These are phyloP conservation scores for Chrysocyon brachyurus DNA, from an alignment of 2,797 vertebrate genomes.

Conservation along the genomic window DNA sequence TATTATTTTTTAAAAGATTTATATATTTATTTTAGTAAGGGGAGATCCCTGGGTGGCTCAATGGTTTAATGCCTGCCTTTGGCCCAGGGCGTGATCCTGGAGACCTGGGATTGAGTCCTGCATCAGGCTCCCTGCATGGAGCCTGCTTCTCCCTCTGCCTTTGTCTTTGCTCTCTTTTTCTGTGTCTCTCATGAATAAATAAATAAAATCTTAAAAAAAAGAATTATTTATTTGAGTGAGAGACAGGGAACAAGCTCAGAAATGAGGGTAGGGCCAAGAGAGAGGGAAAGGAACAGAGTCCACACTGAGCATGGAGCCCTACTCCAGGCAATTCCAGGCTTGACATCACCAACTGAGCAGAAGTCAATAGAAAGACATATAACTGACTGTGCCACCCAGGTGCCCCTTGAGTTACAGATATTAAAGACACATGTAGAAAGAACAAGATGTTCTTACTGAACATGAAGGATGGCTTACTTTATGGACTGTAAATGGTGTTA, in stretches of 20 bases:
- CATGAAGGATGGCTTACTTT: not conserved
- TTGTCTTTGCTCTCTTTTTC: too few species aligned
- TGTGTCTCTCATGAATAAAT: too few species aligned
- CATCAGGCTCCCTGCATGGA: too few species aligned
- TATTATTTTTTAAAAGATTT: not conserved
- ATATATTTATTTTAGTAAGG: not conserved
- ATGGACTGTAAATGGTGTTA: not conserved
- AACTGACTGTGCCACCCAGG: not conserved
- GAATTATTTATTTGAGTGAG: not conserved
- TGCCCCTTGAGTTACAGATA: not conserved
- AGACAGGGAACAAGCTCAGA: fast-evolving
- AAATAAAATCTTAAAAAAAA: too few species aligned
- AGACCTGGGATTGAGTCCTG: too few species aligned
- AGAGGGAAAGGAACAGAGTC: not conserved
- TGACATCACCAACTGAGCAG: not conserved
- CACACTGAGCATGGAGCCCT: not conserved
- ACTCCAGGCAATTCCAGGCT: not conserved
- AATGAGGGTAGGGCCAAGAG: not conserved
- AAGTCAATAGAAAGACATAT: not conserved
- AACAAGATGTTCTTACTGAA: not conserved
- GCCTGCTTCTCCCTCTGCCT: too few species aligned
- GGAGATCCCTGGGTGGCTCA: too few species aligned
- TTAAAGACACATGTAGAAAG: not conserved
- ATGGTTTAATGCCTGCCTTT: too few species aligned
- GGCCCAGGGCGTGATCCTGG: too few species aligned